Percentiles rank a stretch among this genome's conserved stretches.
Evolutionary conservation across 2,888 invertebrate genomes (phyloP).

Genomic region (Galerucella nymphaeae): DNA sequence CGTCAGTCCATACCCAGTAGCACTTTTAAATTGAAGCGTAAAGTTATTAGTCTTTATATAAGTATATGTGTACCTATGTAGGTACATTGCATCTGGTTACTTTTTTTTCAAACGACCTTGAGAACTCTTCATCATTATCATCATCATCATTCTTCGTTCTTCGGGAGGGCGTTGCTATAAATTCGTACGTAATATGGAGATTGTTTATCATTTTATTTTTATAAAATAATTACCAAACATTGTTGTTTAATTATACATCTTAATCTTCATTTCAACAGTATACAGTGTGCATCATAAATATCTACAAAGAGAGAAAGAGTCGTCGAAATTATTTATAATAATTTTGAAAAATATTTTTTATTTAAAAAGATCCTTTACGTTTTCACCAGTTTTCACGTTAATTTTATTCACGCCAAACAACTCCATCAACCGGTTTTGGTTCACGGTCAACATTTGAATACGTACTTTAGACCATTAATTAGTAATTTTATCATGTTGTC

Average conservation of each 20-base stretch:
- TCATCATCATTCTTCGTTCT: constrained; percentile 9
- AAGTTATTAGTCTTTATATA: constrained; percentile 57
- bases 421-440: too few relatives aligned
- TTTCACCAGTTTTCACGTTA: too few relatives aligned
- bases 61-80: constrained; percentile 42
- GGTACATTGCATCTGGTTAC: constrained; percentile 51
- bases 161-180: constrained; percentile 20
- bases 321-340: too few relatives aligned
- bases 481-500: too few relatives aligned
- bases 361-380: too few relatives aligned
- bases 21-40: constrained; percentile 62
- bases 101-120: constrained; percentile 37
- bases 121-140: constrained; percentile 7
- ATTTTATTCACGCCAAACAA: too few relatives aligned
- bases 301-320: neutral
- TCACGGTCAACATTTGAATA: too few relatives aligned
- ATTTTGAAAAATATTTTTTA: too few relatives aligned
- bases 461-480: too few relatives aligned
- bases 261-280: neutral
- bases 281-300: neutral
- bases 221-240: neutral
- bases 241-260: neutral
- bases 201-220: neutral
- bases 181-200: constrained; percentile 4
- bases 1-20: constrained; percentile 58